Base-by-base conservation (phyloP, 2,888 invertebrate species). In the Xestia sexstrigata region DNA sequence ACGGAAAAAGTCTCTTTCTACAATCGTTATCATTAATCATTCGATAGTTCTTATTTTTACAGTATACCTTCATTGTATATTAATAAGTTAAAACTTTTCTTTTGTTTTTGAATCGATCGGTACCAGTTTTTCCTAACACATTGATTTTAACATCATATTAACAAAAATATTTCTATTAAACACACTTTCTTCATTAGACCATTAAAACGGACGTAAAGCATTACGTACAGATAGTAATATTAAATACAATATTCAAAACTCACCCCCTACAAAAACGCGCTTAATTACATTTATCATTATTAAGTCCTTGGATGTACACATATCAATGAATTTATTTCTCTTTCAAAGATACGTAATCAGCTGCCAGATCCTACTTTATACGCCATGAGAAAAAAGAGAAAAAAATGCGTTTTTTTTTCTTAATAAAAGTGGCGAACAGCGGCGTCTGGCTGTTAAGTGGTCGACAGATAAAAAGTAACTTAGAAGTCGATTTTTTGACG, bases 211-310 rank as follows among this genome's bases (percentile, higher is more conserved):
- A 30, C 26, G 11, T 55, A 30, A 45, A 63, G 17, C 17, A 15
- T 47, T 63, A 65, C n/a, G n/a, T n/a, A n/a, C 35, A 52, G 30
- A 68, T 62, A 63, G 69, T 15, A 35, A 23, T 49, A 60, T 70
- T 72, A 67, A 73, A 67, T 47, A 74, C 39, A 52, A 49, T 60
- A 39, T 63, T 35, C 8, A 47, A 55, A 79, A 58, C 15, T 74
- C 35, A 58, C 49, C 55, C 49, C 30, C 11, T 68, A 63, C 52
- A 78, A 47, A 58, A 52, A 35, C 13, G 52, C n/a, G 13, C 49
- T 75, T 85, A 89, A 90, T 90, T 90, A 88, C 83, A 88, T 87
- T 88, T 90, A 87, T 88, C 90, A 84, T 90, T 88, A 87, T 88
- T 84, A 88, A 86, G 79, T 86, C 84, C 74, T 71, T 83, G 82